Evolutionary conservation across 1,140 invertebrate genomes (phyloP), one percentile per base, ranked within the genome.

Genomic region (Drosophila erecta): DNA sequence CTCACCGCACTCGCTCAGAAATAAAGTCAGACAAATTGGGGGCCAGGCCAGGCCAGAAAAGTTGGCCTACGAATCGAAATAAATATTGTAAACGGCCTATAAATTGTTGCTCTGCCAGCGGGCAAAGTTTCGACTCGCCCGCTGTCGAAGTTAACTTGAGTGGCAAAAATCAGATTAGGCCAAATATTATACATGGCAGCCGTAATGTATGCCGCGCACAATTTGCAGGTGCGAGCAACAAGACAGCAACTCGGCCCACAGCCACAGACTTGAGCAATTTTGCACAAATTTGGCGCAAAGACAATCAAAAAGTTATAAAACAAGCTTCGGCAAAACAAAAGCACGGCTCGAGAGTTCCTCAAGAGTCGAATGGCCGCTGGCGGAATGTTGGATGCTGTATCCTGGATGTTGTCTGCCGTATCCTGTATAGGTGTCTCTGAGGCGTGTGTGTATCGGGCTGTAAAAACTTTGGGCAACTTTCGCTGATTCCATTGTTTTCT

Each of bases 221-320:
- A 71, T 79, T 81, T 66, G 53, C 60, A 47, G 44, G 47, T 55
- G 71, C 55, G 54, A 61, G 59, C 15, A 20, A 17, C 41, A 44
- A 14, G 2, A 43, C 41, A 15, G 62, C 62, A 47, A 12, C 62
- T 62, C 60, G 70, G 54, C 59, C 67, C 64, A 46, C 22, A 24
- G 0, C 22, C 22, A 24, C 14, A 49, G 61, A n/a, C 59, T 54
- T 50, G 72, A 83, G 60, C 84, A 80, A 80, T 89, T 89, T 89
- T 65, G 76, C 84, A 74, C 79, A 89, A 87, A 89, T 89, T 89
- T 89, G 80, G 80, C 64, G 73, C 84, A 89, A 89, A 89, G 85
- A 89, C 84, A 89, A 89, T 89, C 84, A 89, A 89, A 89, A 89
- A 89, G 84, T 89, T 89, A 89, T 84, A 84, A 90, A 89, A 87